Conservation (phyloP, 2,888 invertebrate species). For the Colletes collaris region DNA sequence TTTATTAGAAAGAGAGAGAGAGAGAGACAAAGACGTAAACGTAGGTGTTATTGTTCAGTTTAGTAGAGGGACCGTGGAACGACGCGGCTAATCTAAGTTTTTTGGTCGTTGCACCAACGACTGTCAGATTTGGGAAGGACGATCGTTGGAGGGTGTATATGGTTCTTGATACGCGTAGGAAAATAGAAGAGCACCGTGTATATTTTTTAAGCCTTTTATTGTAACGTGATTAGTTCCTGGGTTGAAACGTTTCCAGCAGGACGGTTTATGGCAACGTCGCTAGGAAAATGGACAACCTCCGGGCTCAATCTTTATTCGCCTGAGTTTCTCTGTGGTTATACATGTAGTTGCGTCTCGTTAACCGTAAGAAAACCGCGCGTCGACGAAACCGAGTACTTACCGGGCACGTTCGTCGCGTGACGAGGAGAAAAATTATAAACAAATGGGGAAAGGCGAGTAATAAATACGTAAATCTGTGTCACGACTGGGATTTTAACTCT, state of each 20-base stretch:
- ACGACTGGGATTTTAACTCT: constrained; percentile 1
- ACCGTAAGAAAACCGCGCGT: constrained; percentile 2
- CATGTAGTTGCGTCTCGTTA: constrained; percentile 20
- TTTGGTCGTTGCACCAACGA: neutral
- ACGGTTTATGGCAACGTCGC: constrained; percentile 19
- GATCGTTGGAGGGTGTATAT: neutral
- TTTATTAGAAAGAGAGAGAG: constrained; percentile 60
- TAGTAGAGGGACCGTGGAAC: constrained; percentile 9
- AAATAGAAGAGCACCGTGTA: too few relatives aligned
- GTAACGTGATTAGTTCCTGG: neutral
- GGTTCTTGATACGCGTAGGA: too few relatives aligned
- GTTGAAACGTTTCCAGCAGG: constrained; percentile 2
- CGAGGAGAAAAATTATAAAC: constrained; percentile 6
- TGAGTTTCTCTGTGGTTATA: constrained; percentile 34
- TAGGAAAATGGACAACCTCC: constrained; percentile 27
- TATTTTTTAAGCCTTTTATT: constrained; percentile 23
- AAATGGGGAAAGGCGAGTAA: constrained; percentile 10
- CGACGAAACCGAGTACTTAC: constrained; percentile 35
- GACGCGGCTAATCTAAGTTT: neutral
- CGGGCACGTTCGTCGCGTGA: constrained; percentile 22
- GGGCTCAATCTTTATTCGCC: constrained; percentile 41
- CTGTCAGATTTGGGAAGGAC: neutral
- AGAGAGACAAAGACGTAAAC: constrained; percentile 43
- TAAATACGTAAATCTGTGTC: constrained; percentile 13
- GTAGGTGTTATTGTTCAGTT: constrained; percentile 44